A percentile compares a stretch with the other conserved stretches of the same genome.
phyloP scores from a whole-genome alignment of 2,888 invertebrate species.

The Ectemnius continuus region DNA sequence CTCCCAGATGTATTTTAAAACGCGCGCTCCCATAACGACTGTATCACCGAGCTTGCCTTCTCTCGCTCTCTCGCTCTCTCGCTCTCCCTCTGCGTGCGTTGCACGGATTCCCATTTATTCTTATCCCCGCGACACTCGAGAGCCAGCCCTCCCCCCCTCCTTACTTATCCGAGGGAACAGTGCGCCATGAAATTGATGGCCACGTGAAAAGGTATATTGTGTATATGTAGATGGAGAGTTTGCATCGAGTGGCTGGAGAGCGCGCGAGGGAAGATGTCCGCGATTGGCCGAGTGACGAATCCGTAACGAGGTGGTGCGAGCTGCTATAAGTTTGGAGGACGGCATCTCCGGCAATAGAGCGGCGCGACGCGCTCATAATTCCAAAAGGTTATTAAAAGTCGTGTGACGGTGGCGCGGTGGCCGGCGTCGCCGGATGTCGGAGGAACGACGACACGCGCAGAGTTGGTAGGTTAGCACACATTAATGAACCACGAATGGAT shows the following conservation, averaged over 20 bases:
- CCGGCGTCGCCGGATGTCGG: background rate
- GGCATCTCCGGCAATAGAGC: background rate
- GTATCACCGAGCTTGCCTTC: background rate
- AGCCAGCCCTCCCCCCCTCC: too few species aligned
- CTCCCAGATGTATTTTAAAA: constrained; percentile 41
- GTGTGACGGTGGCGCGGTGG: background rate
- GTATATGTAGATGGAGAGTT: too few species aligned
- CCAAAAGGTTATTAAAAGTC: constrained; percentile 47
- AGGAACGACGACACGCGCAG: constrained; percentile 21
- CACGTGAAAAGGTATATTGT: too few species aligned
- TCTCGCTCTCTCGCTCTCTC: background rate
- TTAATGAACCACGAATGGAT: constrained; percentile 56
- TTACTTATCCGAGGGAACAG: too few species aligned
- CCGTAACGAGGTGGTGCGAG: background rate
- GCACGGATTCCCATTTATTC: constrained; percentile 7
- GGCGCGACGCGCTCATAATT: constrained; percentile 30
- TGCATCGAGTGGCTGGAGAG: too few species aligned
- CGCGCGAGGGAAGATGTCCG: background rate
- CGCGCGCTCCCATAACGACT: constrained; percentile 10
- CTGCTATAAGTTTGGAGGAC: background rate
- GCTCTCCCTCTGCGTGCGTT: background rate
- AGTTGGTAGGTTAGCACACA: constrained; percentile 46
- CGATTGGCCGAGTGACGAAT: background rate
- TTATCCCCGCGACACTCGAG: background rate
- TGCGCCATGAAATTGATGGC: too few species aligned